Base-by-base conservation (phyloP, 1,140 invertebrate species). In the Yoshiicerus persimilis region DNA sequence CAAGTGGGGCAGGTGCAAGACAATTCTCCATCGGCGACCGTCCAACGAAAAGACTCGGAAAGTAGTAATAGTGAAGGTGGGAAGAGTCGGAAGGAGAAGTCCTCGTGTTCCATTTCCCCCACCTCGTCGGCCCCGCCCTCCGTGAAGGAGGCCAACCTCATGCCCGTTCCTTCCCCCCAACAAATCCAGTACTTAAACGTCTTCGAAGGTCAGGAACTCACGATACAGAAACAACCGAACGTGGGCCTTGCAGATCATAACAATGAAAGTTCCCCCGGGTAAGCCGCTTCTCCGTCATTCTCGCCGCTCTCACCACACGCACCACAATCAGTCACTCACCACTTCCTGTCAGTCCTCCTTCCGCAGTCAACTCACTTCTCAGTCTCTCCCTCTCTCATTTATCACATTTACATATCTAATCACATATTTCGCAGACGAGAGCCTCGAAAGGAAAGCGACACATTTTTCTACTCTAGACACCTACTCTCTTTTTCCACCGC, bases 211-310 rank as follows among this genome's bases (percentile, higher is more conserved):
- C 97, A 99, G 94, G 98, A 99, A 94, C 93, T 98, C 89, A 98
- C 97, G 86, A 99, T 98, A 93, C 97, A 98, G 92, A 98, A 98
- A 93, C 97, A 98, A 93, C 96, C 97, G 23, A 99, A 99, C 92
- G 97, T 96, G 34, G 96, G 96, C 92, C 93, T 97, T n/a, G 96
- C 96, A 92, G 96, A 96, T 91, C 89, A 90, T 64, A 89, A 87
- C 36, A 89, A 47, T 32, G 90, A 91, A 89, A 41, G 91, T 86
- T 93, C 93, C 39, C 93, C 93, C 80, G 90, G 89, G 91, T 91
- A 91, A 75, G 89, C 89, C n/a, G 11, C 34, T 30, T 25, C 8
- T 36, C 47, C 25, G 23, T 86, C 86, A 56, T 20, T 86, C 47
- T 56, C 47, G n/a, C 47, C 47, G n/a, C n/a, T 56, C 20, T 16